Conservation (phyloP, 2,113 vertebrate genomes). For the Psephotus haematonotus region DNA sequence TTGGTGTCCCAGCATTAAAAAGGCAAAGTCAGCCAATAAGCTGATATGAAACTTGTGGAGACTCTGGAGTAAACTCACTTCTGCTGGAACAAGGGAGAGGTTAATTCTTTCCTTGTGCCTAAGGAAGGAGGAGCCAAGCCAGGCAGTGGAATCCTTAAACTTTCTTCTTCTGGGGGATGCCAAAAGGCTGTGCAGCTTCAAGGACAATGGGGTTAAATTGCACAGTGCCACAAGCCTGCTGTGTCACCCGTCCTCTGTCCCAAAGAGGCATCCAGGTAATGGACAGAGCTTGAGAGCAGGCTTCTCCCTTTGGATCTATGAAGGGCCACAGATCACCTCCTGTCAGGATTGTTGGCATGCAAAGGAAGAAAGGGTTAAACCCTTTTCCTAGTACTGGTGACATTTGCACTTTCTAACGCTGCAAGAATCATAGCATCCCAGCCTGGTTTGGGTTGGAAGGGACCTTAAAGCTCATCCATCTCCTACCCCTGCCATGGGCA, state of each 20-base stretch:
- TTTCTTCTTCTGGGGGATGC: background rate
- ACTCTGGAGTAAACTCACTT: background rate
- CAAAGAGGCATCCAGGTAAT: background rate
- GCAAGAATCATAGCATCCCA: background rate
- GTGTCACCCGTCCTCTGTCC: background rate
- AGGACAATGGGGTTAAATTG: background rate
- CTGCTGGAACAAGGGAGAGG: background rate
- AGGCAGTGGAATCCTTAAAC: background rate
- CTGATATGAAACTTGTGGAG: background rate
- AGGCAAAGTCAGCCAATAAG: slow-evolving; percentile 45
- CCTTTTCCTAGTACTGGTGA: background rate
- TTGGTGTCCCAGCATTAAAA: background rate
- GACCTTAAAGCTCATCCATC: background rate
- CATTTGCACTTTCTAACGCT: background rate
- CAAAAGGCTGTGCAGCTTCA: background rate
- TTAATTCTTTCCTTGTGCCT: background rate
- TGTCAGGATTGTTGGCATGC: background rate
- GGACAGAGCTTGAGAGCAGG: background rate
- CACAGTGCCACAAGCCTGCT: background rate
- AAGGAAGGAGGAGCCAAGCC: background rate
- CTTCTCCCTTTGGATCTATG: background rate
- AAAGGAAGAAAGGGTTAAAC: background rate
- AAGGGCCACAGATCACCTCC: background rate
- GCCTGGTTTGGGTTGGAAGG: background rate
- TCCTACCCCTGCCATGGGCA: fast-evolving